Evolutionary conservation across 1,140 invertebrate species (phyloP), one percentile per base, ranked within the genome.

Genomic region (Cryptotermes secundus): DNA sequence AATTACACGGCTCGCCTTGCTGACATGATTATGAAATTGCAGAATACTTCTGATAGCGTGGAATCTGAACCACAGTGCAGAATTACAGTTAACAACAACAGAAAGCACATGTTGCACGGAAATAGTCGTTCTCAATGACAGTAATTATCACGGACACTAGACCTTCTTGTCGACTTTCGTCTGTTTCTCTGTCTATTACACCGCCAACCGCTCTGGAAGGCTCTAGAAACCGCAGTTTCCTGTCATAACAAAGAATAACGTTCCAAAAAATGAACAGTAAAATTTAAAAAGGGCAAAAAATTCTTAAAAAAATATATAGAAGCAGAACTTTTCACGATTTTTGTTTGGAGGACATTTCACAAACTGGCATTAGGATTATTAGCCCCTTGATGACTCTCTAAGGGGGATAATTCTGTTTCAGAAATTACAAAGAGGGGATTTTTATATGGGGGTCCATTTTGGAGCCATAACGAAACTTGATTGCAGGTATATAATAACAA

Each of bases 361-460:
- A 72, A 72, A n/a, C 7, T 31, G 16, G 59, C 7, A 72, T 72
- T 26, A 31, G n/a, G 26, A 31, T 6, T n/a, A 72, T 72, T n/a
- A 72, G 26, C n/a, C 10, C 59, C 26, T 72, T 72, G 59, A 72
- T 72, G 59, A n/a, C 6, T 26, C 59, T n/a, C 22, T 59, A n/a
- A 59, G 19, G 24, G 19, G 22, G 53, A 10, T 59, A 59, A 59
- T 10, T n/a, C 53, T 59, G 19, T n/a, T 59, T 59, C 7, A 72
- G 31, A 72, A 72, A 72, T 72, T 72, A 72, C n/a, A 31, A 65
- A n/a, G 59, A 16, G 26, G 59, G 59, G 59, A 72, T 45, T 45
- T 65, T 65, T 72, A 72, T 72, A 72, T 72, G 31, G 59, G 59
- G n/a, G 59, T 31, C 59, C n/a, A 72, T 72, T 72, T 31, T 31